Conservation (phyloP, 2,113 vertebrate genomes). For the Nannobrachium achirus region DNA sequence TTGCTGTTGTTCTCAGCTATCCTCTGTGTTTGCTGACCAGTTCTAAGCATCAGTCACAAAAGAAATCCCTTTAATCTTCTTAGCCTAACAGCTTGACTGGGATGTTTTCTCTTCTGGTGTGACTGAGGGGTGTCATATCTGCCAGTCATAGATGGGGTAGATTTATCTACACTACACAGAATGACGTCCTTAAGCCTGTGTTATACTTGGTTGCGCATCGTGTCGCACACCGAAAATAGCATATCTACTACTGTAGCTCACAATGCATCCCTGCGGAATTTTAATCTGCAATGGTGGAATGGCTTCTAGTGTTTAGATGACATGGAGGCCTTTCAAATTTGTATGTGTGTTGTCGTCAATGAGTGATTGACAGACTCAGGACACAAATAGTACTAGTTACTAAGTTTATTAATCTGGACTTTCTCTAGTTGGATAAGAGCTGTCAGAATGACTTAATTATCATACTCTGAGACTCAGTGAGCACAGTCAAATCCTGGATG, state of each 20-base stretch:
- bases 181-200: slow-evolving; percentile 27
- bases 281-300: slow-evolving; percentile 34
- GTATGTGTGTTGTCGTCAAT: slow-evolving; percentile 3
- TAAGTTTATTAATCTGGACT: slow-evolving; percentile 14
- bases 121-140: slow-evolving; percentile 56
- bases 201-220: neutral
- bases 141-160: slow-evolving; percentile 44
- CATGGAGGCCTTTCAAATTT: slow-evolving; percentile 8
- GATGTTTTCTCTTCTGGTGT: slow-evolving; percentile 55
- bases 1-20: slow-evolving; percentile 46
- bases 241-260: too few species aligned
- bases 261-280: neutral
- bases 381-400: neutral
- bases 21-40: slow-evolving; percentile 57
- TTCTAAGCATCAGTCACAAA: slow-evolving; percentile 59
- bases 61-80: slow-evolving; percentile 73
- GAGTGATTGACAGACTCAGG: slow-evolving; percentile 13
- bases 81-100: slow-evolving; percentile 58
- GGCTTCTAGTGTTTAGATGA: slow-evolving; percentile 24
- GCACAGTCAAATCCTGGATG: too few species aligned
- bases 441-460: neutral
- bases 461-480: slow-evolving; percentile 3
- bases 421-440: slow-evolving; percentile 4
- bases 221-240: too few species aligned
- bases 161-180: slow-evolving; percentile 40